Evolutionary conservation across 2,888 invertebrate genomes (phyloP).

Genomic region (Geophilus truncorum): DNA sequence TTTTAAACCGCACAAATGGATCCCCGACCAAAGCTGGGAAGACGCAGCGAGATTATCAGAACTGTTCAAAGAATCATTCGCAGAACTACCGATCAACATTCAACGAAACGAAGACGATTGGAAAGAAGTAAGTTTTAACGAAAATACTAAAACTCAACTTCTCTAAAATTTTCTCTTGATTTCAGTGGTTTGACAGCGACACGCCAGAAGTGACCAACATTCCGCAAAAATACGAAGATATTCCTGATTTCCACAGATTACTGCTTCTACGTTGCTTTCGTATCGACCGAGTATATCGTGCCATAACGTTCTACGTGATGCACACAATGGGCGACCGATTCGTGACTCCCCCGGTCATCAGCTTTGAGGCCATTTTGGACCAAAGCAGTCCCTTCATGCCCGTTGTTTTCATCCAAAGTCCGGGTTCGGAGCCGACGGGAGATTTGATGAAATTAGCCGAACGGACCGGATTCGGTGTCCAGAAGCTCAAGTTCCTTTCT

Average conservation of each 20-base stretch:
- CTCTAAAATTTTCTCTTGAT: constrained; percentile 38
- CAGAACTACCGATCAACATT: constrained; percentile 60
- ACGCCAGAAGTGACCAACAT: constrained; percentile 67
- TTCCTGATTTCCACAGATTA: constrained; percentile 62
- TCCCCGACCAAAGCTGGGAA: constrained; percentile 72
- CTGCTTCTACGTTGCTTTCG: constrained; percentile 85
- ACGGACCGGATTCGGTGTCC: constrained; percentile 48
- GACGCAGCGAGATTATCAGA: constrained; percentile 67
- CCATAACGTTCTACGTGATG: constrained; percentile 76
- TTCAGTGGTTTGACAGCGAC: constrained; percentile 79
- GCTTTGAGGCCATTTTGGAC: constrained; percentile 75
- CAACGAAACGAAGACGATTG: constrained; percentile 55
- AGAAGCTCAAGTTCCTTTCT: constrained; percentile 50
- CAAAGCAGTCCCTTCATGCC: constrained; percentile 68
- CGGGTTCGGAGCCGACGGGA: constrained; percentile 51
- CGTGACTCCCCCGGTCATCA: constrained; percentile 80
- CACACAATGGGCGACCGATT: constrained; percentile 79
- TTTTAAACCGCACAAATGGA: constrained; percentile 66
- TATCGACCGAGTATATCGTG: constrained; percentile 78
- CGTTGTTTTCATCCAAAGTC: constrained; percentile 51
- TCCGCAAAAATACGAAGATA: constrained; percentile 65
- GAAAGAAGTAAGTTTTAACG: constrained; percentile 58
- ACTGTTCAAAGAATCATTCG: constrained; percentile 65
- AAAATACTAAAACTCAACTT: neutral
- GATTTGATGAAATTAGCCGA: constrained; percentile 51